Evolutionary conservation across 1,140 invertebrate species (phyloP), one percentile per base, ranked within the genome.

Genomic region (Tetranychus cinnabarinus): DNA sequence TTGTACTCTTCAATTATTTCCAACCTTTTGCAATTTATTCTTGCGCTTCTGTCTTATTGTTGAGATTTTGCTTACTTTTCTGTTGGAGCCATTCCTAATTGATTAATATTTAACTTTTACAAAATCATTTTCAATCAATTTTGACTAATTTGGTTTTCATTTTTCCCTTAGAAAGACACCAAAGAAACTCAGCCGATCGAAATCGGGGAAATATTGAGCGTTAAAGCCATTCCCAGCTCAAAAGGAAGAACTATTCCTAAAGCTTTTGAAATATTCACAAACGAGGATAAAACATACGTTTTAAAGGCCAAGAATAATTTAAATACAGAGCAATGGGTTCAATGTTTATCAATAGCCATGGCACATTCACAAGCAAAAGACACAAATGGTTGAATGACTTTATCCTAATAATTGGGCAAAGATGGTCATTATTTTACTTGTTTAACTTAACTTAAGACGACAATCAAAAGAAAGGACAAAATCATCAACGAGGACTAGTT

Each of bases 261-360:
- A 73, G 88, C 88, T 2, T 93, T 95, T 75, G 89, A 95, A 77
- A 92, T 95, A 64, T 93, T 93, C 73, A 92, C 89, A 1, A 84
- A 84, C 56, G 73, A 75, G 60, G 86, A 92, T 70, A 85, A 88
- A 70, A 86, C 85, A 8, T 80, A 88, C 66, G 86, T 91, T 67
- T 78, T 93, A 58, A 93, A 92, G 75, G 88, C 89, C 6, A 89
- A 87, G 73, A 87, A 88, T 70, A 84, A 85, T n/a, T 88, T 86
- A 72, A 86, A 92, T 71, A 88, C 87, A 12, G 87, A 92, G 72
- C 84, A 92, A 71, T 95, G 89, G 89, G 84, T 88, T 52, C 86
- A 88, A 69, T 89, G 84, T 72, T 75, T 89, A 50, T 86, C 84
- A 66, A 86, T 89, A 65, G 86, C 85, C 5, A 83, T 88, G 31